phyloP scores from a whole-genome alignment of 2,888 invertebrate species.

The Rhamphomyia laevipes region DNA sequence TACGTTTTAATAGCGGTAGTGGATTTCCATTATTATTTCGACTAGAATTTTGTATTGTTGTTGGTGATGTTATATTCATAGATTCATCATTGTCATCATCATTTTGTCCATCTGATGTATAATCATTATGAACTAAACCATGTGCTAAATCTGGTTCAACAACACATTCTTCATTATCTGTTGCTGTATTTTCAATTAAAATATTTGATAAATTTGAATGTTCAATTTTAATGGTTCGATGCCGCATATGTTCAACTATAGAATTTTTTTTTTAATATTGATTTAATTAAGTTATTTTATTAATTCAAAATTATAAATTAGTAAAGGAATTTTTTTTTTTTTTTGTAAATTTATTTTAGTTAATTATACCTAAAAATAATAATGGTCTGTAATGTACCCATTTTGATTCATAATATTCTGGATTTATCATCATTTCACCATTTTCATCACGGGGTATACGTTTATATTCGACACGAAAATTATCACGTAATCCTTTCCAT shows the following conservation, averaged over 20 bases:
- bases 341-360: not conserved
- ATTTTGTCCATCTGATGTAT: conserved; percentile 20
- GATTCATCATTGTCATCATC: conserved; percentile 9
- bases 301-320: not conserved
- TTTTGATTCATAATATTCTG: conserved; percentile 35
- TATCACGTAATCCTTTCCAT: conserved; percentile 38
- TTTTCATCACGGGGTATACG: conserved; percentile 34
- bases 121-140: conserved; percentile 25
- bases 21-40: not conserved
- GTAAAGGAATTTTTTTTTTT: not conserved
- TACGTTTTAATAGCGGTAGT: conserved; percentile 7
- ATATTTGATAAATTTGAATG: conserved; percentile 24
- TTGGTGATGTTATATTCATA: not conserved
- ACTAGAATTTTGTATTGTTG: not conserved
- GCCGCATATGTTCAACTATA: conserved; percentile 37
- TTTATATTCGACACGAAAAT: conserved; percentile 38
- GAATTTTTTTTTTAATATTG: too few relatives aligned
- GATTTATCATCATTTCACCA: conserved; percentile 34
- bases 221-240: conserved; percentile 32
- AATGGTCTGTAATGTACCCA: conserved; percentile 37
- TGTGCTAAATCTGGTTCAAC: conserved; percentile 36
- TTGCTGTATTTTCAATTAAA: conserved; percentile 14
- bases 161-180: conserved; percentile 28
- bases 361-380: conserved; percentile 29
- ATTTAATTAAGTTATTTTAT: not conserved